phyloP scores from a whole-genome alignment of 1,140 invertebrate genomes.

The Solenopsis invicta region DNA sequence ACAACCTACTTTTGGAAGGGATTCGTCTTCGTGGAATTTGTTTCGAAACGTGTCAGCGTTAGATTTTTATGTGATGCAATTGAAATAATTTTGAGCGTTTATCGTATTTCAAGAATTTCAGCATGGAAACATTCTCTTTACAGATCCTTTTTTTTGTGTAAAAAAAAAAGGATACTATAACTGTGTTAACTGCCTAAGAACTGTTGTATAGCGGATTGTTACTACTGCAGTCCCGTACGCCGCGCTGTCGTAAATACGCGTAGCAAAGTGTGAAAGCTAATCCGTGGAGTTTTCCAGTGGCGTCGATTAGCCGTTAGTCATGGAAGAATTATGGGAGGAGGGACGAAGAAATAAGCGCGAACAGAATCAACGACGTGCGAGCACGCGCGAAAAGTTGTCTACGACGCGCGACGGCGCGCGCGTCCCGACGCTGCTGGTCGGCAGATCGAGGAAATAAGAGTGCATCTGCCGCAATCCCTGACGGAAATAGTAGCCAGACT shows the following conservation, averaged over 20 bases:
- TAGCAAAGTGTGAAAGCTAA: slow-evolving; percentile 31
- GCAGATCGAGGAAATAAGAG: slow-evolving; percentile 52
- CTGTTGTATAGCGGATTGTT: not conserved
- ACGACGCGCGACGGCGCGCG: slow-evolving; percentile 6
- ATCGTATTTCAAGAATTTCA: not conserved
- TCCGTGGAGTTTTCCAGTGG: slow-evolving; percentile 24
- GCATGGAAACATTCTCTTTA: not conserved
- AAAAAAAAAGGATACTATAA: not conserved
- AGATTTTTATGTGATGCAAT: not conserved
- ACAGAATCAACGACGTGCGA: slow-evolving; percentile 49
- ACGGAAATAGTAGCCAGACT: slow-evolving; percentile 72
- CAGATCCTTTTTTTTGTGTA: not conserved
- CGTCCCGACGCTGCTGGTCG: slow-evolving; percentile 19
- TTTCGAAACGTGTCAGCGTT: not conserved
- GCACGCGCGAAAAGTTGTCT: slow-evolving; percentile 48
- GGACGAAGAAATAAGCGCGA: slow-evolving; percentile 32
- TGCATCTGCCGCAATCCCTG: slow-evolving; percentile 37
- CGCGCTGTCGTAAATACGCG: not conserved
- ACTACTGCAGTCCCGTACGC: not conserved
- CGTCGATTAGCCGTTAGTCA: slow-evolving; percentile 36
- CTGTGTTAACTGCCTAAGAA: not conserved
- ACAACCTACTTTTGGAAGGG: not conserved
- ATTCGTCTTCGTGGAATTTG: not conserved
- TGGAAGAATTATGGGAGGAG: slow-evolving; percentile 26
- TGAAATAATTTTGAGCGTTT: not conserved